Evolutionary conservation across 2,888 invertebrate genomes (phyloP), one percentile per base, ranked within the genome.

Genomic region (Epinotia ramella): DNA sequence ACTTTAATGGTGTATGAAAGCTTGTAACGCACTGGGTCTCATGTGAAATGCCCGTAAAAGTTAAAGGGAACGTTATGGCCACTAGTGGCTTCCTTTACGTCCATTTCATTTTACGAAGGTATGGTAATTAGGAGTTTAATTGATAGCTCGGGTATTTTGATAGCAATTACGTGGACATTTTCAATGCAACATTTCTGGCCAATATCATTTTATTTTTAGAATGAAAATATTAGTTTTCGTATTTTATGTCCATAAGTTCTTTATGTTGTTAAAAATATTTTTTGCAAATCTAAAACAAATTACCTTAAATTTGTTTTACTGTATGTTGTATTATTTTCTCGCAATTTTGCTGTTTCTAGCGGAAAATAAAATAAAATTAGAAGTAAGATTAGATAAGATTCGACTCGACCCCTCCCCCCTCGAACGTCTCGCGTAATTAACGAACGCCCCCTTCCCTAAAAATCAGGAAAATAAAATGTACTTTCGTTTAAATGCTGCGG

Each of bases 1-100:
- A 75, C 70, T 33, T 71, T 75, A 63, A 72, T 57, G 71, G 49
- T 44, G 63, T 75, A 75, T 70, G 71, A 72, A 76, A 67, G 76
- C 72, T 65, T 57, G 75, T 24, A 71, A 18, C 63, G n/a, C 53
- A 46, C 11, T 16, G 33, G 11, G 56, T 53, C 62, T 53, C 69
- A 67, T 62, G 70, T 71, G 72, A 67, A 63, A 44, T 66, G 72
- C 13, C 40, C 75, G 28, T 75, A 75, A 76, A 76, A 63, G 76
- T 75, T 74, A 74, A 68, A 75, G 75, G 70, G 60, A 6, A 12
- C 40, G 74, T 70, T 75, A 75, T 49, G 73, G 59, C 9, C 49
- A 13, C 11, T 59, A 73, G 59, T 71, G 70, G 75, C 70, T 71
- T 65, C 69, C 66, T 60, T 73, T 74, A 59, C 24, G 46, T 69